Evolutionary conservation across 1,140 invertebrate species (phyloP).

Genomic region (Scaptomyza graminum): DNA sequence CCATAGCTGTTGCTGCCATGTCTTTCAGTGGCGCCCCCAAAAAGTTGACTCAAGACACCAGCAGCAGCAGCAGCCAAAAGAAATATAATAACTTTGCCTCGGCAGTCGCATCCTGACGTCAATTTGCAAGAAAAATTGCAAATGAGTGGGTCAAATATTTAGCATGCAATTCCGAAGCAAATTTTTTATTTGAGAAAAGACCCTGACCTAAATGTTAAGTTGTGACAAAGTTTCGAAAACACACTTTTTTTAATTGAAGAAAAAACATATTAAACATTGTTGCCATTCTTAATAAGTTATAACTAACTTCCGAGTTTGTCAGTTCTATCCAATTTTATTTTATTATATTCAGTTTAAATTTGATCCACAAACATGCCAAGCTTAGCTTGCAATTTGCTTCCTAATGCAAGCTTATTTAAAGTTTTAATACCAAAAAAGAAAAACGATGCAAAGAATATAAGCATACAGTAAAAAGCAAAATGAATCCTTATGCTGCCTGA

Average conservation of each 20-base stretch:
- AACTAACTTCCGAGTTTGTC: too few relatives aligned
- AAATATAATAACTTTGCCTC: slow-evolving; percentile 26
- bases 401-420: background rate
- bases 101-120: slow-evolving; percentile 19
- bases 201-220: too few relatives aligned
- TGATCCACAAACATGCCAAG: background rate
- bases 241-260: too few relatives aligned
- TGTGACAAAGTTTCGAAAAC: too few relatives aligned
- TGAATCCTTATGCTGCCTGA: background rate
- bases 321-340: background rate
- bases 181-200: too few relatives aligned
- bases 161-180: background rate
- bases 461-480: background rate
- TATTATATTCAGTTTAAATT: background rate
- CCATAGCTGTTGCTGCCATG: slow-evolving; percentile 41
- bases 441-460: background rate
- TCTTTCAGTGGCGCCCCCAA: slow-evolving; percentile 37
- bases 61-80: background rate
- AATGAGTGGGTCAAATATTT: background rate
- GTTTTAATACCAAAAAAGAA: background rate
- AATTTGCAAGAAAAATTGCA: background rate
- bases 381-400: background rate
- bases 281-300: too few relatives aligned
- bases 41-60: slow-evolving; percentile 36
- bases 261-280: too few relatives aligned